A percentile compares a stretch with the other conserved stretches of the same genome.
phyloP scores from a whole-genome alignment of 2,888 invertebrate species.

The Parthenolecanium corni region DNA sequence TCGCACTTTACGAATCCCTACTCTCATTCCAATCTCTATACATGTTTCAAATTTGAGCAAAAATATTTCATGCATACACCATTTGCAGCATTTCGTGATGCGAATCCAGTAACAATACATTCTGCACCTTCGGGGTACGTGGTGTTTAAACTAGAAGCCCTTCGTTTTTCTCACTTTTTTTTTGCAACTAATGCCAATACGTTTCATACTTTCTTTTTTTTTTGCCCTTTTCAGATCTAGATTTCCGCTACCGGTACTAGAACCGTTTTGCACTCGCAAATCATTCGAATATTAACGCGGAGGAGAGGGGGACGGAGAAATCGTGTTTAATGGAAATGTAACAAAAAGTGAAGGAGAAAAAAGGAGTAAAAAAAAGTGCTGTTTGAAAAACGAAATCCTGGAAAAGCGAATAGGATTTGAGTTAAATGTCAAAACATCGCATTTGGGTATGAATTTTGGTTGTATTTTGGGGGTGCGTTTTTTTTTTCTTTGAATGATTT shows the following conservation, averaged over 20 bases:
- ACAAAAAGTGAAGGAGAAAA: neutral
- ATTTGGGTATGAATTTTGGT: neutral
- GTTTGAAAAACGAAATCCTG: neutral
- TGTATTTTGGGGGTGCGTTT: conserved; percentile 5
- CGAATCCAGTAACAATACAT: conserved; percentile 19
- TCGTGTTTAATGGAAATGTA: neutral
- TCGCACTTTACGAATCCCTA: neutral
- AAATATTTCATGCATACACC: conserved; percentile 9
- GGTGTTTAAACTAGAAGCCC: too few relatives aligned
- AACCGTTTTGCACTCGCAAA: conserved; percentile 16
- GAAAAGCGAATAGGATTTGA: conserved; percentile 11
- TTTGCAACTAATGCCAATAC: neutral
- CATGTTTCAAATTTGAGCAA: neutral
- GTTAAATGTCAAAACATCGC: conserved; percentile 20
- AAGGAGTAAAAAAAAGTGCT: neutral
- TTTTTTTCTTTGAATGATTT: conserved; percentile 11
- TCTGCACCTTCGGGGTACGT: neutral
- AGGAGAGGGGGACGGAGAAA: neutral
- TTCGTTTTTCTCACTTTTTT: too few relatives aligned
- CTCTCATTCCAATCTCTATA: neutral
- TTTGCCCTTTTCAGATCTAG: conserved; percentile 6
- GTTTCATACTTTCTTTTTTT: neutral
- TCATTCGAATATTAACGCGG: conserved; percentile 11
- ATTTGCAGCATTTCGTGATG: conserved; percentile 18
- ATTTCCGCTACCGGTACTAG: conserved; percentile 7